Evolutionary conservation across 2,888 invertebrate species (phyloP), one percentile per base, ranked within the genome.

Genomic region (Ormia ochracea): DNA sequence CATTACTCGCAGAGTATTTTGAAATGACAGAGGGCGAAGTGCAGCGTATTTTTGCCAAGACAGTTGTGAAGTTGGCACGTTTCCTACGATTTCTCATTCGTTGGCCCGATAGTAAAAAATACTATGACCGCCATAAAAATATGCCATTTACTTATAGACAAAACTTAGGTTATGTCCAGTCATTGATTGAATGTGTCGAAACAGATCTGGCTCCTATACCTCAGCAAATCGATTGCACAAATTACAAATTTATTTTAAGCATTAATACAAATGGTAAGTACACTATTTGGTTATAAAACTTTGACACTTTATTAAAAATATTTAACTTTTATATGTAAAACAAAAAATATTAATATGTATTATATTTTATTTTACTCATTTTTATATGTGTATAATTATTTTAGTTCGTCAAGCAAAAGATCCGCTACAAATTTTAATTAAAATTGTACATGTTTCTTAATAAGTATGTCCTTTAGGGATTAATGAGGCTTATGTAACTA

Each of bases 161-260:
- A 7, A 87, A 87, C 78, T 82, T 89, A n/a, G 82, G 89, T 41
- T 87, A 88, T 74, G 88, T 89, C 9, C 89, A 89, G 75, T 89
- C 90, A 19, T 50, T 89, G 48, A 88, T 89, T 66, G 89, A 89
- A 66, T 89, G 89, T 72, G 88, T 89, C 12, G 90, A 89, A 66
- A 89, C 89, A 52, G 89, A 89, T 48, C 83, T 89, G 72, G 83
- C 85, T 14, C 83, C 83, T 12, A 84, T 84, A 54, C 76, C 84
- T 26, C 79, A 86, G 28, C 86, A 87, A 63, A 84, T 88, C 72
- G 87, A 87, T 50, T 89, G 88, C 78, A 80, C 81, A 78, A 89
- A 86, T 78, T 89, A 88, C 74, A 89, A 89, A 82, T 89, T 87
- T 63, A 89, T 89, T 72, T 82, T 89, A 48, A 87, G 88, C 79